These are phyloP conservation scores for Ectobius pallidus DNA, from an alignment of 2,888 invertebrate species.

Conservation along the genomic window DNA sequence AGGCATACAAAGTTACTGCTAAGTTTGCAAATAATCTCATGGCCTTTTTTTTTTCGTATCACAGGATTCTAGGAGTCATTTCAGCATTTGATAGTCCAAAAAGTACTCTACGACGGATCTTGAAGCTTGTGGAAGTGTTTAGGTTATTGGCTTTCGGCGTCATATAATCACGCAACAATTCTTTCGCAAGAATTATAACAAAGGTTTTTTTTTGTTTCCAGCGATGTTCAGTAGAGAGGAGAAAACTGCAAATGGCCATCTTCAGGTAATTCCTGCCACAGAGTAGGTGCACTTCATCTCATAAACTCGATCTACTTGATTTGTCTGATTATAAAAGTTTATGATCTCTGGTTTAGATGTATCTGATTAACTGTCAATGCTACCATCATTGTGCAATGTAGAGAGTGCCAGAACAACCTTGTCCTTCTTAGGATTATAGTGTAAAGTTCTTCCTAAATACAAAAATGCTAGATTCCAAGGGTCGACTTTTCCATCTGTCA, in stretches of 20 bases:
- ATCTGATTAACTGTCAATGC: neutral
- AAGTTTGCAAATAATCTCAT: too few relatives aligned
- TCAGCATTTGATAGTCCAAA: too few relatives aligned
- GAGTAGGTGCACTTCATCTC: conserved; percentile 23
- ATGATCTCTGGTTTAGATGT: neutral
- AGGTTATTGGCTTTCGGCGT: too few relatives aligned
- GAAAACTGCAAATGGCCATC: conserved; percentile 17
- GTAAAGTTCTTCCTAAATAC: neutral
- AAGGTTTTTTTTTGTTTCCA: too few relatives aligned
- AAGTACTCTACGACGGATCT: too few relatives aligned
- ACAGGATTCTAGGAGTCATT: too few relatives aligned
- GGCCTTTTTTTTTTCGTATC: too few relatives aligned
- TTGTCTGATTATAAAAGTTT: neutral
- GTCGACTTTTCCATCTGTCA: neutral
- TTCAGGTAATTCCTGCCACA: conserved; percentile 5
- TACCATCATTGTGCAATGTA: neutral
- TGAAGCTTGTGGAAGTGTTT: too few relatives aligned
- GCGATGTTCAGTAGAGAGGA: neutral
- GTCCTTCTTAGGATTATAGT: neutral
- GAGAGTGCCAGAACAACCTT: too few relatives aligned
- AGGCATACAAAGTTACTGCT: too few relatives aligned
- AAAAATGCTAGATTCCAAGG: neutral
- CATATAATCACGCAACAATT: too few relatives aligned
- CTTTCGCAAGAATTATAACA: too few relatives aligned
- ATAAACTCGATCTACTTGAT: conserved; percentile 28